Base-by-base conservation (phyloP, 2,113 vertebrate genomes). In the Rostratula benghalensis region DNA sequence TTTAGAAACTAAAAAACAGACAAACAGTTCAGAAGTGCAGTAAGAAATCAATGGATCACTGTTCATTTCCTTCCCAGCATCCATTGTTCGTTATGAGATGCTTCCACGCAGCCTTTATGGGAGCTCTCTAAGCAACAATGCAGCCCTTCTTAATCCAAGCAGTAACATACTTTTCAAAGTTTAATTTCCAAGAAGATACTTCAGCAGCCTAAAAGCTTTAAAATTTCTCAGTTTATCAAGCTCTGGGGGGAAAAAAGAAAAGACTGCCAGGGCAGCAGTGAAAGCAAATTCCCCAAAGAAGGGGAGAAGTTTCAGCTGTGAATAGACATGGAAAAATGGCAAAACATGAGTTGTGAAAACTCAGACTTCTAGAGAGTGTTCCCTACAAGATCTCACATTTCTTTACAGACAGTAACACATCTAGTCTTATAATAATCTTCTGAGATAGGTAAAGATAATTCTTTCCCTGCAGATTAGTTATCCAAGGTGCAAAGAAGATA, bases 81-180 rank as follows among this genome's bases (percentile, higher is more conserved):
- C 83, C 85, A 81, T 83, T 96, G 93, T 94, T 92, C 10, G 7
- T 75, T 69, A 28, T 46, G 77, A 96, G 88, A 81, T 67, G 41
- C 77, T 59, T 93, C 95, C 85, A 82, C 73, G 71, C n/a, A 85
- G 88, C 70, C 73, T 93, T 87, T 87, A 51, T 50, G 20, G 68
- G 67, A 93, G 57, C 51, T 91, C 93, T 93, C 41, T 68, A 86
- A 61, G 45, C 63, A 88, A 95, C 88, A 96, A 67, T 60, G 71
- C 74, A 91, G 48, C 64, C 59, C 83, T 97, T 97, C 87, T 95
- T 95, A 91, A 92, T 43, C 75, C 53, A 75, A 90, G 71, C 25
- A 88, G 78, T 83, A 93, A 79, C 68, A 67, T 25, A 61, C 63
- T 93, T 96, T 83, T 75, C 43, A 51, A 76, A 92, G 53, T 90